Evolutionary conservation across 2,797 vertebrate genomes (phyloP).

Genomic region (Syngnathus acus): DNA sequence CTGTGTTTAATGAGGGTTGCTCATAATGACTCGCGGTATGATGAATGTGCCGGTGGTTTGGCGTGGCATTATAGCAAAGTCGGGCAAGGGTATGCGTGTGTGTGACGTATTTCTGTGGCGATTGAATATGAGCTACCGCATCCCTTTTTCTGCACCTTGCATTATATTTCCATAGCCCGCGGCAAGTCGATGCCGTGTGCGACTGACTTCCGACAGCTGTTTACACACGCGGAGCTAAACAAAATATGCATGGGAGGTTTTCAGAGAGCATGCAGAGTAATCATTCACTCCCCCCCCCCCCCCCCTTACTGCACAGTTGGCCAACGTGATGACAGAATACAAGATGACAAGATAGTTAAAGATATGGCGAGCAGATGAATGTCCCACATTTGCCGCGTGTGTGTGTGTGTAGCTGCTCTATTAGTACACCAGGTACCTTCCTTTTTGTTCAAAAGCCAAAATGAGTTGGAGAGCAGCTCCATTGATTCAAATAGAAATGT

Average conservation of each 20-base stretch:
- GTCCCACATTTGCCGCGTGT: background rate
- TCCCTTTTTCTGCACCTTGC: conserved; percentile 21
- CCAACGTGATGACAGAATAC: too few relatives aligned
- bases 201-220: conserved; percentile 50
- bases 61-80: conserved; percentile 39
- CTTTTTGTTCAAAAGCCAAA: conserved; percentile 43
- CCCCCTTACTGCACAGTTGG: too few relatives aligned
- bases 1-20: conserved; percentile 51
- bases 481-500: conserved; percentile 64
- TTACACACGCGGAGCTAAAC: conserved; percentile 33
- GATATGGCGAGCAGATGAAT: background rate
- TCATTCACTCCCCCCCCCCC: conserved; percentile 8
- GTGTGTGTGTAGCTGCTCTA: conserved; percentile 25
- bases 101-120: conserved; percentile 19
- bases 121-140: conserved; percentile 23
- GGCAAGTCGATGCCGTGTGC: conserved; percentile 41
- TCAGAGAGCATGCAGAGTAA: conserved; percentile 10
- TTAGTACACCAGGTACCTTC: conserved; percentile 38
- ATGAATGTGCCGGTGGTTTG: conserved; percentile 50
- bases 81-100: conserved; percentile 19
- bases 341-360: background rate
- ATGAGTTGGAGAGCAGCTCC: conserved; percentile 43
- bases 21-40: conserved; percentile 49
- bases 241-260: conserved; percentile 8
- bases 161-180: conserved; percentile 57